A percentile compares a stretch with the other conserved stretches of the same genome.
These are phyloP conservation scores for Criorhina ranunculi DNA, from an alignment of 2,888 invertebrate species.

Conservation along the genomic window DNA sequence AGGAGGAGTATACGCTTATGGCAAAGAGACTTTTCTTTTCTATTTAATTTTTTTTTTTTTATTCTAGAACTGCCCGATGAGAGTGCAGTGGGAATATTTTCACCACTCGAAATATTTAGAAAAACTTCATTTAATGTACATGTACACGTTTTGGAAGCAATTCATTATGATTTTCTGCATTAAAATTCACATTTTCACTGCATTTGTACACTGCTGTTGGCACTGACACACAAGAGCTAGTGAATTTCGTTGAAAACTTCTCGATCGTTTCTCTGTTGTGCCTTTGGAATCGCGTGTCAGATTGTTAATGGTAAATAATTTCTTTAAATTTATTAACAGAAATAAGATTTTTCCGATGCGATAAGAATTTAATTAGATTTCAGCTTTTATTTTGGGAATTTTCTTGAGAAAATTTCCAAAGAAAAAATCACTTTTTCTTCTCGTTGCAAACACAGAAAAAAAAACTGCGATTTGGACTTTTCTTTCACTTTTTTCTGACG, in stretches of 20 bases:
- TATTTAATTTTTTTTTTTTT: conserved; percentile 28
- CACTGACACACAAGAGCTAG: conserved; percentile 32
- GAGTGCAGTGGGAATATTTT: conserved; percentile 7
- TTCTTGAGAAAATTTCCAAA: conserved; percentile 21
- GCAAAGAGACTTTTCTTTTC: conserved; percentile 22
- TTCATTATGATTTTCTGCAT: conserved; percentile 41
- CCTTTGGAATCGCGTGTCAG: conserved; percentile 63
- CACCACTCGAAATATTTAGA: conserved; percentile 7
- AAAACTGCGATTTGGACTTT: conserved; percentile 73
- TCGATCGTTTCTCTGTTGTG: conserved; percentile 57
- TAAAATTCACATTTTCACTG: conserved; percentile 56
- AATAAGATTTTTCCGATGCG: not conserved
- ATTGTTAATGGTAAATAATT: conserved; percentile 25
- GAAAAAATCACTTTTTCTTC: conserved; percentile 56
- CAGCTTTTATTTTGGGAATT: conserved; percentile 24
- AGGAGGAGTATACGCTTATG: conserved; percentile 27
- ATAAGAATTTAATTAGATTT: conserved; percentile 21
- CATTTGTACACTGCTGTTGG: conserved; percentile 58
- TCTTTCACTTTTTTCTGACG: conserved; percentile 73
- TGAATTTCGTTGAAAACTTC: conserved; percentile 62
- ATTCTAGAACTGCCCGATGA: not conserved
- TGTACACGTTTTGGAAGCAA: conserved; percentile 31
- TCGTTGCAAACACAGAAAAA: conserved; percentile 66
- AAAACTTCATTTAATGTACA: conserved; percentile 50
- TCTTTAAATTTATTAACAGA: conserved; percentile 1